These are phyloP conservation scores for Meteorus colon DNA, from an alignment of 2,888 invertebrate species.

Conservation along the genomic window DNA sequence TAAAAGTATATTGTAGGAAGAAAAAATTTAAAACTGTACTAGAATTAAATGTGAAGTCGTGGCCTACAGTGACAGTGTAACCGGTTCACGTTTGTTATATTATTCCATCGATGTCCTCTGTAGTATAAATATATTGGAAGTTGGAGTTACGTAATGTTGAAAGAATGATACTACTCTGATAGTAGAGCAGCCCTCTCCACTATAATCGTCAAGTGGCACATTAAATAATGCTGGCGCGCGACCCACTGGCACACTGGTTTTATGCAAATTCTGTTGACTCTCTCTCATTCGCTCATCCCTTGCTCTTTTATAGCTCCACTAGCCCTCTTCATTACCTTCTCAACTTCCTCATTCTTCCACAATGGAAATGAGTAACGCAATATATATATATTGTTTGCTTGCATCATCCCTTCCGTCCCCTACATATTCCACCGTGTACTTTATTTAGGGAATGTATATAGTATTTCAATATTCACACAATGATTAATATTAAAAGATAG, in stretches of 20 bases:
- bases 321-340: slow-evolving; percentile 38
- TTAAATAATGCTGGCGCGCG: slow-evolving; percentile 63
- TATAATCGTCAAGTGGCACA: slow-evolving; percentile 47
- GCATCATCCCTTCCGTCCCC: slow-evolving; percentile 20
- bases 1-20: neutral
- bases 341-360: neutral
- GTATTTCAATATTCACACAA: no score
- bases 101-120: neutral
- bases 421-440: neutral
- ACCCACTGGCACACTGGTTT: slow-evolving; percentile 72
- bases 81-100: neutral
- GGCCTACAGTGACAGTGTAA: neutral
- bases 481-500: no score
- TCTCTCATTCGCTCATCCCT: slow-evolving; percentile 49
- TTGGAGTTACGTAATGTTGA: slow-evolving; percentile 19
- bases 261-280: slow-evolving; percentile 73
- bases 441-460: no score
- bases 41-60: neutral
- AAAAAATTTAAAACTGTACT: neutral
- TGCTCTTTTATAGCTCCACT: slow-evolving; percentile 26
- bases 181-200: slow-evolving; percentile 59
- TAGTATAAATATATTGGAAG: slow-evolving; percentile 34
- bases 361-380: slow-evolving; percentile 43
- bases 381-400: slow-evolving; percentile 42
- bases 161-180: slow-evolving; percentile 57